Evolutionary conservation across 2,113 vertebrate species (phyloP), one percentile per base, ranked within the genome.

Genomic region (Todiramphus saurophagus): DNA sequence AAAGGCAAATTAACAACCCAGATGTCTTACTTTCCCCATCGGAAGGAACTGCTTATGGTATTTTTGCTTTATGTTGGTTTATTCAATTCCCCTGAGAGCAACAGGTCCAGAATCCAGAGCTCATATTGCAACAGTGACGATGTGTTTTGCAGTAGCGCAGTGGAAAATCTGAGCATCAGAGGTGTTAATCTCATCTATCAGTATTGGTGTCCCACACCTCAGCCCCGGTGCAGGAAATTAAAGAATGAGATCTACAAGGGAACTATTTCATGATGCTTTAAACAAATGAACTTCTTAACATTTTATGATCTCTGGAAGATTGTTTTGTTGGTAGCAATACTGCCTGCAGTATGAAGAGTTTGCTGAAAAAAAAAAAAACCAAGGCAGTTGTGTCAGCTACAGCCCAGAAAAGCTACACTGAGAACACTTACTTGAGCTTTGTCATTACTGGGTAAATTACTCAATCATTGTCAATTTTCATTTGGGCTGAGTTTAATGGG

Each of bases 261-360:
- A 94, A 84, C 95, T 93, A 31, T 97, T 97, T 96, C 96, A 97
- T 96, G 95, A 96, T 94, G 93, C 93, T 97, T 97, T 97, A 97
- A 97, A 97, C 97, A 97, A 97, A 97, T 95, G 97, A 97, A 96
- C 97, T 97, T 93, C 96, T 97, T 96, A 97, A 97, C 97, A 96
- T 83, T 95, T 88, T 67, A 55, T 79, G 88, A 96, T 97, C 94
- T 91, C 81, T 64, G 86, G 80, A 8, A 44, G 94, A 96, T 96
- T 96, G 97, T 92, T 97, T 95, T 93, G 95, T 95, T 96, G 96
- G 94, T 39, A 14, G 94, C 91, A 63, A 35, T 13, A n/a, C 88
- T 70, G 89, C 16, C 82, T 87, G 84, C 70, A 24, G 77, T 24
- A 83, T 16, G 12, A 83, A 69, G 50, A 7, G 0, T 73, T 94